Evolutionary conservation across 2,113 vertebrate species (phyloP), one percentile per base, ranked within the genome.

Genomic region (Rhinopomastus cyanomelas): DNA sequence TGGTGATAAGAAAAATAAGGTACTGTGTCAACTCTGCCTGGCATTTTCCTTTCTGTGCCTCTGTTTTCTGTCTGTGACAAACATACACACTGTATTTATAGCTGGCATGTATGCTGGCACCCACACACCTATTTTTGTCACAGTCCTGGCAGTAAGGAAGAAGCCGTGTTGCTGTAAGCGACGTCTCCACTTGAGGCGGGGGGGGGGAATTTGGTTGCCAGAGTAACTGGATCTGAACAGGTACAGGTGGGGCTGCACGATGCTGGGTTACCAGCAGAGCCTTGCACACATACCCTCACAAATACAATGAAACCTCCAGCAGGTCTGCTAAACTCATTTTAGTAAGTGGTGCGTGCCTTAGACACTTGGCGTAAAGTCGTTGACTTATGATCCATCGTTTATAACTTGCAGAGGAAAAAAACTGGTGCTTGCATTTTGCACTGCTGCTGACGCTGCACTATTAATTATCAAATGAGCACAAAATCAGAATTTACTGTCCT

Each of bases 401-500:
- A 55, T 57, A 93, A 78, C 79, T 61, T 75, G 23, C 68, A 78
- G 36, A 60, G 65, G 36, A 19, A 36, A 76, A 60, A 88, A 83
- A 42, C 42, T 39, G 32, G 16, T 37, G 25, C 75, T 89, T 81
- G 57, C 37, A 23, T 84, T 88, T 91, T 51, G 76, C 85, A 80
- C 56, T 59, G 69, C 69, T 91, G 91, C 87, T 96, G 92, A 88
- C 74, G 46, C 72, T 25, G n/a, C 64, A 36, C 59, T 78, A 76
- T 90, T 91, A 97, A 93, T 95, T 78, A 86, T 87, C 80, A 65
- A 88, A 83, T 65, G 94, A 94, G 92, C 75, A 95, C 94, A 95
- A 95, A 87, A 88, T 83, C 51, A 66, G 36, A 81, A 92, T 90
- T 93, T 96, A 94, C 89, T 87, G 76, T 69, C 82, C 95, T 94